Evolutionary conservation across 2,888 invertebrate genomes (phyloP).

Genomic region (Seira sanloemensis): DNA sequence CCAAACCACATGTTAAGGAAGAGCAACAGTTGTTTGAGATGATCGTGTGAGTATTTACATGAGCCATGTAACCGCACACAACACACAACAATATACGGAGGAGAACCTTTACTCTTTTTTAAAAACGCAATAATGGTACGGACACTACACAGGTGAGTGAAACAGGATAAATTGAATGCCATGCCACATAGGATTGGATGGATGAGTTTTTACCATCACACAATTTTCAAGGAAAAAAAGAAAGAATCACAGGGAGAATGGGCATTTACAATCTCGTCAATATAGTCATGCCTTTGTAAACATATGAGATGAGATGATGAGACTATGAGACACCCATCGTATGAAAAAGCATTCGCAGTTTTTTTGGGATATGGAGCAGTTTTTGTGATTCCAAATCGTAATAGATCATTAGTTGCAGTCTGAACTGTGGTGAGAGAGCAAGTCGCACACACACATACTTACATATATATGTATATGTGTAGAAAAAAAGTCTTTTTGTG

Average conservation of each 20-base stretch:
- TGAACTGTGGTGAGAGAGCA: slow-evolving; percentile 50
- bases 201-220: slow-evolving; percentile 34
- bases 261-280: not conserved
- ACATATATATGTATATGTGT: not conserved
- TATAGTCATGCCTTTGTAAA: slow-evolving; percentile 11
- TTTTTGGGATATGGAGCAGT: slow-evolving; percentile 55
- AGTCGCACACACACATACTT: not conserved
- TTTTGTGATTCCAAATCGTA: slow-evolving; percentile 23
- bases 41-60: not conserved
- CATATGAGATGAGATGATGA: slow-evolving; percentile 9
- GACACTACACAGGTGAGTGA: slow-evolving; percentile 26
- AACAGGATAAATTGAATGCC: slow-evolving; percentile 58
- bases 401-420: slow-evolving; percentile 59
- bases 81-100: not conserved
- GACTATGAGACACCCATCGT: not conserved
- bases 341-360: too few relatives aligned
- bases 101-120: not conserved
- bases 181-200: too few relatives aligned
- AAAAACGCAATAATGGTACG: slow-evolving; percentile 1
- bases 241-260: too few relatives aligned
- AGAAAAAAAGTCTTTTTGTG: not conserved
- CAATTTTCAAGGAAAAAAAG: not conserved
- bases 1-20: slow-evolving; percentile 59
- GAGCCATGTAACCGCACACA: slow-evolving; percentile 53
- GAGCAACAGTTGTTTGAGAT: slow-evolving; percentile 59